These are phyloP conservation scores for Willisornis vidua DNA, from an alignment of 2,113 vertebrate genomes.

Conservation along the genomic window DNA sequence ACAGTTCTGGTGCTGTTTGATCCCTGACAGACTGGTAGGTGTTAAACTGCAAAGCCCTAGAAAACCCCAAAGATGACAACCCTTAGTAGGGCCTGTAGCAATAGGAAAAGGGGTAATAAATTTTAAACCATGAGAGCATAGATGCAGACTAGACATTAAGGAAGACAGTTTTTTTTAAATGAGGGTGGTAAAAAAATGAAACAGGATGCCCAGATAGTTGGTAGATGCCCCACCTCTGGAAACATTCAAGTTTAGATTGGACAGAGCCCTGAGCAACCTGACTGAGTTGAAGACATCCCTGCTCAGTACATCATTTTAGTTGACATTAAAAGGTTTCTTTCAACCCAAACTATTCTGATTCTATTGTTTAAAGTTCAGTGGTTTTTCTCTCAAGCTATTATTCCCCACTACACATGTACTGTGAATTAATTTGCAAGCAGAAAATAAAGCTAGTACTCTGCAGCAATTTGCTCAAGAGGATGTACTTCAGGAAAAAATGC, in stretches of 20 bases:
- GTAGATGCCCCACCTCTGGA: not conserved
- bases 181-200: not conserved
- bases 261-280: not conserved
- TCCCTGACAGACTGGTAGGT: not conserved
- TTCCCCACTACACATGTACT: not conserved
- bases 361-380: not conserved
- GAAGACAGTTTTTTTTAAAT: not conserved
- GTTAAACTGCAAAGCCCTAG: not conserved
- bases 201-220: not conserved
- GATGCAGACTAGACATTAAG: not conserved
- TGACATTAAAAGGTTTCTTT: not conserved
- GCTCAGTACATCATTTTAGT: not conserved
- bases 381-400: not conserved
- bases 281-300: not conserved
- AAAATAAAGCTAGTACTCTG: not conserved
- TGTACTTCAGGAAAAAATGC: accelerated
- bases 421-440: not conserved
- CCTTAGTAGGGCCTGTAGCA: not conserved
- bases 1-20: not conserved
- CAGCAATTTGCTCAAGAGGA: not conserved
- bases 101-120: not conserved
- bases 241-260: not conserved
- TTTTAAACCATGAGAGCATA: not conserved
- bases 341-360: not conserved
- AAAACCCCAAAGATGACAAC: not conserved